phyloP scores from a whole-genome alignment of 2,797 vertebrate species.

The Phoeniculus purpureus region DNA sequence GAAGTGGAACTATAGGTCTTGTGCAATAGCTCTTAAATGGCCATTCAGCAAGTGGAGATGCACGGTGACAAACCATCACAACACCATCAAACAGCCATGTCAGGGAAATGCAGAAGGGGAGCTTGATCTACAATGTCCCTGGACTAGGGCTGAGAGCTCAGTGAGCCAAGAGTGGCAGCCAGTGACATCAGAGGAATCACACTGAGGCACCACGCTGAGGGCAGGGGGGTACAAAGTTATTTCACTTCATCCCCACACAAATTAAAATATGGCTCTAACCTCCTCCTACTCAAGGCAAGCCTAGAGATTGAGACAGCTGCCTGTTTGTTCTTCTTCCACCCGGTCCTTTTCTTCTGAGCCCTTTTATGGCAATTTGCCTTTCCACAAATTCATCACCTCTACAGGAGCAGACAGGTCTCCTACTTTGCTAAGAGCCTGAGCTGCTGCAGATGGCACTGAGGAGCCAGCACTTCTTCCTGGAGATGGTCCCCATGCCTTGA shows the following conservation, averaged over 20 bases:
- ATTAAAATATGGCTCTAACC: neutral
- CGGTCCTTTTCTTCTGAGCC: neutral
- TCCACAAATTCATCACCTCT: neutral
- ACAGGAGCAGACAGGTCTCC: neutral
- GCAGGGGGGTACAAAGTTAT: neutral
- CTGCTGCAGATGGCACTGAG: neutral
- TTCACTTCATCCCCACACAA: neutral
- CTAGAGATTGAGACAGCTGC: neutral
- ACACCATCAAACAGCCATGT: neutral
- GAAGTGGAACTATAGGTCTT: neutral
- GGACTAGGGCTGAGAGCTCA: neutral
- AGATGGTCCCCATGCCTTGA: neutral
- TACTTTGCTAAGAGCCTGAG: neutral
- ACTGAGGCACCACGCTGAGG: neutral
- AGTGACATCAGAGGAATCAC: neutral
- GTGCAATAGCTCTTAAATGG: neutral
- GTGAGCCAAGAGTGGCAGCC: neutral
- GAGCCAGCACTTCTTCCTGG: neutral
- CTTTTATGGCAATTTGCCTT: neutral
- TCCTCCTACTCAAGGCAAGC: neutral
- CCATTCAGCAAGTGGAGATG: conserved; percentile 2
- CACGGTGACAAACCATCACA: neutral
- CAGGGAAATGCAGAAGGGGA: neutral
- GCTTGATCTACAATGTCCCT: conserved; percentile 32
- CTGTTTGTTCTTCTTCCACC: no score